Base-by-base conservation (phyloP, 2,797 vertebrate species). In the Onychomys torridus region DNA sequence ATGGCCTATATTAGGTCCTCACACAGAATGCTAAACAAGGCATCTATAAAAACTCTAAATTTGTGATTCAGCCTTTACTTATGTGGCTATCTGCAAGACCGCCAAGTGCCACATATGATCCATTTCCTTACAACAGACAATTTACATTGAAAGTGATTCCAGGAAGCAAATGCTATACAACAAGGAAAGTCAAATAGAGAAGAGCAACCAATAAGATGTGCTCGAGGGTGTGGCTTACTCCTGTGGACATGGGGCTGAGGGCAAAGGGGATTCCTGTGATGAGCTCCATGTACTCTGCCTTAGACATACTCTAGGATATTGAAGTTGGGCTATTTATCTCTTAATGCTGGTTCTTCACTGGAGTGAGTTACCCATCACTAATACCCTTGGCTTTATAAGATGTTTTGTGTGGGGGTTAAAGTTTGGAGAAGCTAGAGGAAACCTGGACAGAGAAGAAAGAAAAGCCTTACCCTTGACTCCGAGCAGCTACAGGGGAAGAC, bases 101-200 rank as follows among this genome's bases (percentile, higher is more conserved):
- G 2, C 34, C 16, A 93, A 37, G 61, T 86, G 55, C 14, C 19
- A 65, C 37, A 93, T 57, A 37, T 71, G 49, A 83, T 32, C 43
- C 29, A 6, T 69, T 90, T 89, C 37, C 25, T 57, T 43, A 34
- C 5, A 89, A 23, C 9, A 67, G 11, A n/a, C 59, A 32, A 21
- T 78, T 90, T 93, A 57, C 59, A 61, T 49, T 4, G 69, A 86
- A 96, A 91, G 17, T 75, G 32, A 93, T 83, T 40, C 29, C 29
- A 93, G 78, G 49, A 78, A 96, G 9, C 49, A 91, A 78, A 90
- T 55, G 40, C 57, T 40, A 63, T 88, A 2, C 91, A 93, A 83
- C 14, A 43, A 49, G 23, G 34, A 61, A 93, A 86, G 23, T 34
- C 12, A 91, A 93, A 49, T 16, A 61, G 46, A 6, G 49, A 88